Conservation (phyloP, 2,797 vertebrate species). For the Diplodus sargus region DNA sequence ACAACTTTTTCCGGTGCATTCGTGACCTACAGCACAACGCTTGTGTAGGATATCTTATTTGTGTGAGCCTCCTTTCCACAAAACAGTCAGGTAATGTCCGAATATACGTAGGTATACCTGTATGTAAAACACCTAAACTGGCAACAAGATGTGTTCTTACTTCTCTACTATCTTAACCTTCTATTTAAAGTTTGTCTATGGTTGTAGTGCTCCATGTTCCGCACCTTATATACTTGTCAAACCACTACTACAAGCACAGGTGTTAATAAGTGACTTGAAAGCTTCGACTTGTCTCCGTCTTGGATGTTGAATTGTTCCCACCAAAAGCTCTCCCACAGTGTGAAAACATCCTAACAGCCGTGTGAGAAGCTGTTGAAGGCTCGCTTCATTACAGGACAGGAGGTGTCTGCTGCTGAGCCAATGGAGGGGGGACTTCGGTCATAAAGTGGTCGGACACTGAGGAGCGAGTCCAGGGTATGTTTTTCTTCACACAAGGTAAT, state of each 20-base stretch:
- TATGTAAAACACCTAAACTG: background rate
- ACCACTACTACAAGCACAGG: conserved; percentile 3
- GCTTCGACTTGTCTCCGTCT: conserved; percentile 14
- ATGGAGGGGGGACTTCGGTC: conserved; percentile 48
- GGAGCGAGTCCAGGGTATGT: conserved; percentile 49
- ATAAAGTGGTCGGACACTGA: conserved; percentile 42
- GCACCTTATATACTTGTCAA: background rate
- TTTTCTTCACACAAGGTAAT: conserved; percentile 68
- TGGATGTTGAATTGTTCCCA: conserved; percentile 42
- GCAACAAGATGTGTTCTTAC: background rate
- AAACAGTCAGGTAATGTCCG: no score
- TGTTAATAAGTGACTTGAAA: conserved; percentile 5
- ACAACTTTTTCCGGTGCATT: no score
- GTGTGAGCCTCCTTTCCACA: no score
- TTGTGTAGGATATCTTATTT: no score
- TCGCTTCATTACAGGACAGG: conserved; percentile 74
- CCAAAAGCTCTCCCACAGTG: conserved; percentile 29
- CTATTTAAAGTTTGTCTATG: no score
- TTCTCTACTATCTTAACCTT: no score
- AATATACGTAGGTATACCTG: background rate
- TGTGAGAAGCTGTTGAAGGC: conserved; percentile 36
- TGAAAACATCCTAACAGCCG: conserved; percentile 51
- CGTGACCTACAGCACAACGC: no score
- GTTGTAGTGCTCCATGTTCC: background rate
- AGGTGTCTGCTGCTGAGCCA: conserved; percentile 43